Evolutionary conservation across 2,113 vertebrate species (phyloP).

Genomic region (Xyliphius kryptos): DNA sequence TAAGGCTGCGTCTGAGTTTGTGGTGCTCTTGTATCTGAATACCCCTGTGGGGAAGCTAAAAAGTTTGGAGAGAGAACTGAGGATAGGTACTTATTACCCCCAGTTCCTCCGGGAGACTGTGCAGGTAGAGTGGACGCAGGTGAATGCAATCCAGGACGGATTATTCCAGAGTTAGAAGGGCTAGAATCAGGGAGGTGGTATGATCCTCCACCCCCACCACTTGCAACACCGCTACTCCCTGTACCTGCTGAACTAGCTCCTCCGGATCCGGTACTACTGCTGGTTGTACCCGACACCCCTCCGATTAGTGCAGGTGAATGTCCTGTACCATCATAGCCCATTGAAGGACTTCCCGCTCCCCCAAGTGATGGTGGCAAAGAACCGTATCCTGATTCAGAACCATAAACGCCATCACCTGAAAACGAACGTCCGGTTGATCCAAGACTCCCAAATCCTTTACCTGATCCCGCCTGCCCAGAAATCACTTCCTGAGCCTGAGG

Average conservation of each 20-base stretch:
- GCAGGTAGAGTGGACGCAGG: slow-evolving; percentile 64
- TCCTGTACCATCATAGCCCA: slow-evolving; percentile 70
- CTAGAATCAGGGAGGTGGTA: slow-evolving; percentile 73
- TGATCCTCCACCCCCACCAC: slow-evolving; percentile 47
- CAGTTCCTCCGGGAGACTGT: slow-evolving; percentile 72
- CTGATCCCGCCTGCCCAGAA: slow-evolving; percentile 54
- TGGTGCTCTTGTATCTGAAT: slow-evolving; percentile 49
- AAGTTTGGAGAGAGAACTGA: slow-evolving; percentile 74
- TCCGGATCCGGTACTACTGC: slow-evolving; percentile 40
- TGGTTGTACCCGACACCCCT: slow-evolving; percentile 52
- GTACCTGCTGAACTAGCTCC: slow-evolving; percentile 42
- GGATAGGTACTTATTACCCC: slow-evolving; percentile 72
- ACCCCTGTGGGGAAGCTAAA: slow-evolving; percentile 64
- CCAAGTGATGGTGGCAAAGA: slow-evolving; percentile 55
- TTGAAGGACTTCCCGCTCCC: slow-evolving; percentile 69
- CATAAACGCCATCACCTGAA: slow-evolving; percentile 67
- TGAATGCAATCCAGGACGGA: slow-evolving; percentile 72
- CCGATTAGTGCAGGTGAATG: slow-evolving; percentile 72
- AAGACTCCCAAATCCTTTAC: slow-evolving; percentile 53
- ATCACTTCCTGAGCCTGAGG: slow-evolving; percentile 68
- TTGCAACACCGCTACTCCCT: slow-evolving; percentile 39
- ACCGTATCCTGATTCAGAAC: slow-evolving; percentile 57
- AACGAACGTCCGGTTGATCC: slow-evolving; percentile 62
- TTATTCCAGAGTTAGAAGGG: slow-evolving; percentile 69
- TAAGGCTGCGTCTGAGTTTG: slow-evolving; percentile 52